These are phyloP conservation scores for Tubulanus polymorphus DNA, from an alignment of 2,888 invertebrate genomes.

Conservation along the genomic window DNA sequence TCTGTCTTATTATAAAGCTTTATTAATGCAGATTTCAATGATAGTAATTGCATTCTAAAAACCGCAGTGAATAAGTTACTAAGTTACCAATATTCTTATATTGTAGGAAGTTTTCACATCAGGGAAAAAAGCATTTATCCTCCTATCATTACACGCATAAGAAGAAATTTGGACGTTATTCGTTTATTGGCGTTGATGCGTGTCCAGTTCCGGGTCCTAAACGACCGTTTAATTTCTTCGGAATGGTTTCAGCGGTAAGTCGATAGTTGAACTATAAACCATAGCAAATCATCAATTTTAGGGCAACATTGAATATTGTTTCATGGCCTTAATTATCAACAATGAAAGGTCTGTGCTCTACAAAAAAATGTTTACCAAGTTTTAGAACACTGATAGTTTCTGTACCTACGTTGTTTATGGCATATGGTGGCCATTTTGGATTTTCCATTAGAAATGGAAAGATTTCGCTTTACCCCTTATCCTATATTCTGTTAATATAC, in stretches of 20 bases:
- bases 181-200: conserved; percentile 84
- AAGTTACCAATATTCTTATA: background rate
- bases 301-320: conserved; percentile 11
- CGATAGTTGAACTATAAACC: too few species aligned
- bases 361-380: too few species aligned
- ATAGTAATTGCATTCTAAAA: too few species aligned
- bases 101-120: conserved; percentile 69
- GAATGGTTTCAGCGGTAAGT: conserved; percentile 54
- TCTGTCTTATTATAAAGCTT: background rate
- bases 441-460: too few species aligned
- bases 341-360: too few species aligned
- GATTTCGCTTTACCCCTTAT: too few species aligned
- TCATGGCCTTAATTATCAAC: too few species aligned
- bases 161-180: conserved; percentile 57
- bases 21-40: background rate
- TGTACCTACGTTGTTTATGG: too few species aligned
- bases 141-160: conserved; percentile 70
- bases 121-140: conserved; percentile 65
- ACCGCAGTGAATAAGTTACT: background rate
- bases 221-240: conserved; percentile 87
- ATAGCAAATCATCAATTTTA: conserved; percentile 2
- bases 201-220: conserved; percentile 81
- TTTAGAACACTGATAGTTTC: too few species aligned
- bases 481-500: too few species aligned
- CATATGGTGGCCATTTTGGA: too few species aligned